A percentile compares a stretch with the other conserved stretches of the same genome.
These are phyloP conservation scores for Turnix velox DNA, from an alignment of 2,113 vertebrate genomes.

Conservation along the genomic window DNA sequence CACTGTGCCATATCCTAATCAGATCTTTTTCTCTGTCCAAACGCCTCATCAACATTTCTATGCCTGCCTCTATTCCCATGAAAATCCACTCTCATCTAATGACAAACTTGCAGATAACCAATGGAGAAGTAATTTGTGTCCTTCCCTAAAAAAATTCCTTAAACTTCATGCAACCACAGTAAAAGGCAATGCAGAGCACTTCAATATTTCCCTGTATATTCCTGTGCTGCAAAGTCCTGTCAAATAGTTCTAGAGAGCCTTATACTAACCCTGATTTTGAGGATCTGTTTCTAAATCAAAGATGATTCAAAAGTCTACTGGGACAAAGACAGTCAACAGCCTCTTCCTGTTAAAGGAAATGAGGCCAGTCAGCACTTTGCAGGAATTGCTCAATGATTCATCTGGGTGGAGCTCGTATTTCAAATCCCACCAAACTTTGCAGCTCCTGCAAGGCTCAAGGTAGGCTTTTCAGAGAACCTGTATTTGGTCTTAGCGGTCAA, in stretches of 20 bases:
- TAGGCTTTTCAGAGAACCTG: not conserved
- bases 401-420: not conserved
- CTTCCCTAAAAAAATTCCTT: not conserved
- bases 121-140: not conserved
- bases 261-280: not conserved
- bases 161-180: not conserved
- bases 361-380: constrained; percentile 8
- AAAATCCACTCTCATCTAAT: not conserved
- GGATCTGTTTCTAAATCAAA: not conserved
- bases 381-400: not conserved
- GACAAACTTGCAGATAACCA: not conserved
- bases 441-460: not conserved
- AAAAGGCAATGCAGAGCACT: not conserved
- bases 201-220: fast-evolving
- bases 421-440: not conserved
- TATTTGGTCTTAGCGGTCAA: not conserved
- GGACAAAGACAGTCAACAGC: not conserved
- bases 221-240: not conserved
- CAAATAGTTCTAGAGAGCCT: not conserved
- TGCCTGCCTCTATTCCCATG: not conserved
- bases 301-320: not conserved
- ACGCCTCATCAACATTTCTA: not conserved
- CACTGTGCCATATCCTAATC: not conserved
- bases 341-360: constrained; percentile 27
- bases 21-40: not conserved